Conservation (phyloP, 2,888 invertebrate genomes). For the Phyllotreta striolata region DNA sequence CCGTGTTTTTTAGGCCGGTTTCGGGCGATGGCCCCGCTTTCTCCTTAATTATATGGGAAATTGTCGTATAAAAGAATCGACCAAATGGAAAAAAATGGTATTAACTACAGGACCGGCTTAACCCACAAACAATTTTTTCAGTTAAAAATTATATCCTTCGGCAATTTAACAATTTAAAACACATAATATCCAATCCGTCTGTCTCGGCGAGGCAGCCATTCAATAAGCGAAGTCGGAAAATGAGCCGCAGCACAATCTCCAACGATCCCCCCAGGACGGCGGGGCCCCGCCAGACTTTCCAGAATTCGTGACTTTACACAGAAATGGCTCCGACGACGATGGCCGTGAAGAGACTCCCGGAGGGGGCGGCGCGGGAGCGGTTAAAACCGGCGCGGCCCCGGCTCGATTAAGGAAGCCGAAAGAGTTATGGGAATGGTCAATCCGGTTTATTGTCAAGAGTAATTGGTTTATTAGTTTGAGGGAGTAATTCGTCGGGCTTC, state of each 20-base stretch:
- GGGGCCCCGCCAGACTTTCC: slow-evolving; percentile 24
- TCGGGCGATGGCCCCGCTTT: no score
- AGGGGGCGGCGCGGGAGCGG: background rate
- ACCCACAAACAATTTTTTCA: background rate
- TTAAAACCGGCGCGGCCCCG: background rate
- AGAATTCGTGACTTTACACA: slow-evolving; percentile 30
- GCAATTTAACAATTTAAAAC: background rate
- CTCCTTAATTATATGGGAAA: no score
- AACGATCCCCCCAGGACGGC: slow-evolving; percentile 22
- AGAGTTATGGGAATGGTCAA: slow-evolving; percentile 34
- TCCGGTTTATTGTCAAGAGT: slow-evolving; percentile 34
- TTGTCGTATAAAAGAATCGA: no score
- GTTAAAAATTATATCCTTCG: background rate
- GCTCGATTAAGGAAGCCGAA: slow-evolving; percentile 17
- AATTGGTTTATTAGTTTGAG: slow-evolving; percentile 32
- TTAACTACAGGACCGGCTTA: no score
- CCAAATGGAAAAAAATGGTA: no score
- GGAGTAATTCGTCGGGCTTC: background rate
- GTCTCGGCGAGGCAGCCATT: slow-evolving; percentile 20
- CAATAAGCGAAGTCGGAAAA: slow-evolving; percentile 28
- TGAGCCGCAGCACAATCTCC: slow-evolving; percentile 33
- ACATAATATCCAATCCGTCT: background rate
- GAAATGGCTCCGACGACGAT: slow-evolving; percentile 17
- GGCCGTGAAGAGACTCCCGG: slow-evolving; percentile 5
- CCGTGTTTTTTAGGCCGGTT: no score